Evolutionary conservation across 2,113 vertebrate genomes (phyloP).

Genomic region (Cisticola juncidis): DNA sequence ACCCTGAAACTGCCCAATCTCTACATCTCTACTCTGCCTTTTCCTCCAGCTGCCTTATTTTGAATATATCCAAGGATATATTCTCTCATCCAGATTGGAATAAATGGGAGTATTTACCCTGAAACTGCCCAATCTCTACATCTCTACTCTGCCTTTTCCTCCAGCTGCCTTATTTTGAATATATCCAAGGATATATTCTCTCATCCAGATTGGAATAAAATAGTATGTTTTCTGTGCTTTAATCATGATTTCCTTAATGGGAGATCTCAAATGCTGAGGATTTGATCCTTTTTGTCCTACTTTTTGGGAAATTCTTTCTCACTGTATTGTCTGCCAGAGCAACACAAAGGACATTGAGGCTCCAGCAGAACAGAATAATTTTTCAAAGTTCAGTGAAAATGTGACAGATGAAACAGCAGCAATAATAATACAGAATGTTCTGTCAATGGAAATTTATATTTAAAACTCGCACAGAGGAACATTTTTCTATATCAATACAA

Average conservation of each 20-base stretch:
- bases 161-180: too few relatives aligned
- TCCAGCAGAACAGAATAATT: not conserved
- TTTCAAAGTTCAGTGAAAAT: not conserved
- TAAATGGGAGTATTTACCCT: not conserved
- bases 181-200: too few relatives aligned
- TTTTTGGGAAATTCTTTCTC: not conserved
- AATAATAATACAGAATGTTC: constrained; percentile 34
- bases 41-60: not conserved
- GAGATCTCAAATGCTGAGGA: not conserved
- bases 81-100: not conserved
- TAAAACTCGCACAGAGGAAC: not conserved
- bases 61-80: not conserved
- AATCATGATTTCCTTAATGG: not conserved
- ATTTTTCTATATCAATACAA: not conserved
- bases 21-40: not conserved
- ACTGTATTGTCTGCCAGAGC: not conserved
- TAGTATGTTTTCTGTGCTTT: not conserved
- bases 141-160: too few relatives aligned
- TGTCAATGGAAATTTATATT: constrained; percentile 40
- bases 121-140: too few relatives aligned
- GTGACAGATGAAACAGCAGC: constrained; percentile 25
- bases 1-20: not conserved
- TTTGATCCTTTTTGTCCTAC: not conserved
- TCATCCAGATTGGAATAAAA: too few relatives aligned
- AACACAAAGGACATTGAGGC: not conserved